Base-by-base conservation (phyloP, 2,888 invertebrate genomes). In the Brachylomia viminalis region DNA sequence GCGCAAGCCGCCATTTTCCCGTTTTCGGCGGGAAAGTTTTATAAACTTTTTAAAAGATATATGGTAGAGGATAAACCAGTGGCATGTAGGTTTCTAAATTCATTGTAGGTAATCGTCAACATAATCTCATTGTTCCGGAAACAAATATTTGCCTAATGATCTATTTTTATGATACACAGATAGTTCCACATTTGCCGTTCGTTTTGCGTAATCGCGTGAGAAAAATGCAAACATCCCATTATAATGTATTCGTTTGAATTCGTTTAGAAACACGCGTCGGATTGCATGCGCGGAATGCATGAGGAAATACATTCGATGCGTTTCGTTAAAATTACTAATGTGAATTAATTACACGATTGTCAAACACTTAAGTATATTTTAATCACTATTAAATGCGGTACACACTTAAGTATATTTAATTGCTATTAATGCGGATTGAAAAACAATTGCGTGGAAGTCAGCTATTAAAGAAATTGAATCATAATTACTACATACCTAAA, bases 141-240 rank as follows among this genome's bases (percentile, higher is more conserved):
- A 81, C 59, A 69, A 77, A 77, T 72, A 78, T 67, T 69, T 58
- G 49, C 64, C 30, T 72, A 79, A 85, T 77, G 68, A 80, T 83
- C 72, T 30, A 75, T 75, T 84, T 79, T 83, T 77, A 80, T 52
- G 27, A 83, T 80, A 77, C 67, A 76, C 33, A 72, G 38, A 62
- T 49, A 81, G 62, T 82, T 77, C 79, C 67, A 76, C 74, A 80
- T 83, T 87, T 54, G 47, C 65, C 47, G 27, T 84, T 71, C 56
- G 75, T 76, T 88, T 88, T 90, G 85, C 85, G 83, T 87, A 90
- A 92, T 89, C 82, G 87, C 91, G 92, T 92, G 92, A 86, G 92
- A 92, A 90, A 84, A 86, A 88, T 86, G 74, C 85, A 73, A 86
- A 87, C 80, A 84, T 84, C 85, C 77, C 85, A 71, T 64, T 73